Evolutionary conservation across 1,140 invertebrate species (phyloP), one percentile per base, ranked within the genome.

Genomic region (Apis laboriosa): DNA sequence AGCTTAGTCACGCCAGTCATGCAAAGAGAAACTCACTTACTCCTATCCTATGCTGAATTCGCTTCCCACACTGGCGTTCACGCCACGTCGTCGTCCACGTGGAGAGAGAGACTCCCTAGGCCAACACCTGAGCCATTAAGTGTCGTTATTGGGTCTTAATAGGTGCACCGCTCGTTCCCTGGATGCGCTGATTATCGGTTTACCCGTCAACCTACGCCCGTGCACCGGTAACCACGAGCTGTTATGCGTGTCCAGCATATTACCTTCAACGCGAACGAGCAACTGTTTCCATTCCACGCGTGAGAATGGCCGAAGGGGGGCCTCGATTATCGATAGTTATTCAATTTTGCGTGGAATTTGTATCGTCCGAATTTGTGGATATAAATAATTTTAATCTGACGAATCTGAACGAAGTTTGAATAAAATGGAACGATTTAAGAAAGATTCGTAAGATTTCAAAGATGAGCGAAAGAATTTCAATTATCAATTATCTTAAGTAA

Each of bases 181-280:
- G 88, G 89, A 93, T 91, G 91, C 90, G 90, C 86, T 90, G 91
- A 93, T 93, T 92, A 93, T 93, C 92, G 85, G 91, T 89, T 93
- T 92, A 91, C 88, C 81, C 75, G 75, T 73, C 80, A 74, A 84
- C 84, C 78, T 84, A 86, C 80, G 79, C 85, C 86, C 71, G 86
- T 84, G 77, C 86, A 66, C 55, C 28, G 63, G 70, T 87, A 88
- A 88, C 70, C 86, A 68, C 84, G 83, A 68, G 84, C 80, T 88
- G 86, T 88, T 88, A 80, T 67, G 86, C 86, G 86, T 84, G 83
- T 64, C 71, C 67, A 64, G 77, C 28, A 15, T 55, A 58, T 63
- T 63, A 83, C 49, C 34, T 43, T 43, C 28, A 24, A 15, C 70
- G 70, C 58, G 55, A 63, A 24, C 63, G 55, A 19, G 68, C 71